A percentile compares a stretch with the other conserved stretches of the same genome.
phyloP scores from a whole-genome alignment of 2,888 invertebrate species.

The Agonum fuliginosum region DNA sequence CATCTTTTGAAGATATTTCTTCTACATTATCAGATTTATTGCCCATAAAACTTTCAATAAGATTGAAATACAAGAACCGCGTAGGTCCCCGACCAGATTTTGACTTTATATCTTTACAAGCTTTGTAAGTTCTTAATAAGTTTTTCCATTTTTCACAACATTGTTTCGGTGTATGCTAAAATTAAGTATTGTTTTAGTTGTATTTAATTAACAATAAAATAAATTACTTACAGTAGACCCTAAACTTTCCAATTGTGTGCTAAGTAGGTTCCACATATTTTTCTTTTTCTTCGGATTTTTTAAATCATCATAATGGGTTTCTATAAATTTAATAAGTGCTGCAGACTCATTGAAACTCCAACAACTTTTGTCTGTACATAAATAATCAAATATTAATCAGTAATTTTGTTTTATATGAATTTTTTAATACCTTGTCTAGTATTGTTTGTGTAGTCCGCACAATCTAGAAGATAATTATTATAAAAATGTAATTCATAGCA shows the following conservation, averaged over 20 bases:
- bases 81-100: not conserved
- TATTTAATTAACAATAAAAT: not conserved
- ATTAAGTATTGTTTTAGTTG: not conserved
- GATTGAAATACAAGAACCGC: not conserved
- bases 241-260: not conserved
- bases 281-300: not conserved
- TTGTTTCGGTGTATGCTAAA: not conserved
- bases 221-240: not conserved
- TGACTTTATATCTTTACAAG: not conserved
- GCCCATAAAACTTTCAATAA: not conserved
- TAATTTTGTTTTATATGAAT: too few relatives aligned
- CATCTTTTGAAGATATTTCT: not conserved
- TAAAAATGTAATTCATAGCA: too few relatives aligned
- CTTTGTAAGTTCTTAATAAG: conserved; percentile 7
- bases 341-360: not conserved
- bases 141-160: conserved; percentile 34
- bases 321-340: not conserved
- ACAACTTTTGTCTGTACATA: not conserved
- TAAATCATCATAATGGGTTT: not conserved
- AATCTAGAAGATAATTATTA: too few relatives aligned
- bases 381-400: too few relatives aligned
- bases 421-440: too few relatives aligned
- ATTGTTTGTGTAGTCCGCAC: too few relatives aligned
- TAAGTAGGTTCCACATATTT: not conserved
- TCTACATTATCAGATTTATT: not conserved